Base-by-base conservation (phyloP, 2,113 vertebrate genomes). In the Andinoacara biseriatus region DNA sequence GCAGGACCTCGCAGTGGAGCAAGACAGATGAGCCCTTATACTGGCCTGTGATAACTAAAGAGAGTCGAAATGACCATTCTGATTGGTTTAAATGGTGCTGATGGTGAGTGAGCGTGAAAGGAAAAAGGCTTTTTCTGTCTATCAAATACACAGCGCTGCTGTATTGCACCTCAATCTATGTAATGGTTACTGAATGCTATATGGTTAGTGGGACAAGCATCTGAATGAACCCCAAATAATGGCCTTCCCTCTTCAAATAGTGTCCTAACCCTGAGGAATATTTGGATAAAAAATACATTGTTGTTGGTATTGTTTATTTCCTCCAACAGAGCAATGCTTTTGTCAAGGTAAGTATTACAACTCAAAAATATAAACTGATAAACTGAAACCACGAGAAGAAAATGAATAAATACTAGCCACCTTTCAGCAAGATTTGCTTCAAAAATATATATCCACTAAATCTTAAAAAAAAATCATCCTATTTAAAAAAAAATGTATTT, bases 1-100 rank as follows among this genome's bases (percentile, higher is more conserved):
- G 89, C 86, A 90, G 93, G 93, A 93, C 82, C 91, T 95, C 93
- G 85, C 94, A 95, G 94, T 93, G 93, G 91, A 93, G 90, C 77
- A 90, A 91, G 91, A 94, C 94, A 93, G 93, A 92, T 84, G 90
- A 94, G 92, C 86, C 93, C 89, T 91, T 26, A 80, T 57, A 77
- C 57, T 88, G 89, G 88, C 86, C 85, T 78, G 58, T 67, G 58
- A 77, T 90, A 91, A 86, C 87, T 33, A 26, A 90, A 86, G 74
- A 75, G 57, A 86, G 62, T 77, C 22, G 61, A 82, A 75, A 82
- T 62, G 80, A 86, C 72, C 31, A 15, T 74, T 79, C 10, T 65
- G 76, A 57, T 78, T 79, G 54, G 65, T 65, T 69, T 63, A 85
- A 81, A 81, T 18, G n/a, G 22, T 72, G 52, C 38, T 61, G 78